Evolutionary conservation across 1,140 invertebrate species (phyloP).

Genomic region (Temnothorax curvispinosus): DNA sequence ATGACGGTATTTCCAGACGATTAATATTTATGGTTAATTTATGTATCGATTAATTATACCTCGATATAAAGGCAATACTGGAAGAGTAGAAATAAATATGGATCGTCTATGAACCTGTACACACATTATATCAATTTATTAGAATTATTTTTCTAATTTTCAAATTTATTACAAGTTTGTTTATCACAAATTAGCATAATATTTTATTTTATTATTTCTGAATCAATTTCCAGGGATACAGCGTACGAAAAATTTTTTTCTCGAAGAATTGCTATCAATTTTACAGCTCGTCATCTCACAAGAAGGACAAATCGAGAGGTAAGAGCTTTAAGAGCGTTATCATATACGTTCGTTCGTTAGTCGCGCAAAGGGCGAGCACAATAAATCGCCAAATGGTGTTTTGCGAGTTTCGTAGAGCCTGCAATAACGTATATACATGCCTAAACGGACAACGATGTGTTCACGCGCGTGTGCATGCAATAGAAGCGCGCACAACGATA

Average conservation of each 20-base stretch:
- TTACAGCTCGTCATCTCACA: background rate
- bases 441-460: background rate
- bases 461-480: conserved; percentile 10
- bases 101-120: conserved; percentile 7
- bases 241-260: background rate
- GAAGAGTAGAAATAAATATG: conserved; percentile 11
- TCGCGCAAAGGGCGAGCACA: conserved; percentile 10
- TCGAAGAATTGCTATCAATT: background rate
- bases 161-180: background rate
- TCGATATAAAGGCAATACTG: conserved; percentile 3
- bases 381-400: conserved; percentile 19
- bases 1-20: background rate
- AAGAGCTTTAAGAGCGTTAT: conserved; percentile 10
- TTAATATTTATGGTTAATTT: conserved; percentile 19
- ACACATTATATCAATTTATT: background rate
- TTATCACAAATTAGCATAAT: background rate
- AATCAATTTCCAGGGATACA: background rate
- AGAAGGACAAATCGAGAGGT: background rate
- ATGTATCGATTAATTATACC: background rate
- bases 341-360: background rate
- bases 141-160: background rate
- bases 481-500: conserved; percentile 42
- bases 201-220: background rate
- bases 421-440: conserved; percentile 3
- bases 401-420: conserved; percentile 12